phyloP scores from a whole-genome alignment of 2,113 vertebrate genomes.

The Girardinichthys multiradiatus region DNA sequence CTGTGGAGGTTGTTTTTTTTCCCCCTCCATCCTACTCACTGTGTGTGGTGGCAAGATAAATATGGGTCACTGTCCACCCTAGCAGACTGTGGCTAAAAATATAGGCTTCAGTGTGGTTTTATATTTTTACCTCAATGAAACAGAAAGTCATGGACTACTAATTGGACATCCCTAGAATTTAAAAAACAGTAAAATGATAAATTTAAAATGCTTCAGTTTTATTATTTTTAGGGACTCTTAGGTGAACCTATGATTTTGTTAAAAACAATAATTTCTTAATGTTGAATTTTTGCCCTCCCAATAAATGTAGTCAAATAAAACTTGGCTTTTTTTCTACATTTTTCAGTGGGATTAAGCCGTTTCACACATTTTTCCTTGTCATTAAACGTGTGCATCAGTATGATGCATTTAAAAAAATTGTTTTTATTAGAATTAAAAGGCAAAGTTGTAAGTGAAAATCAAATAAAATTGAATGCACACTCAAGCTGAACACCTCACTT shows the following conservation, averaged over 20 bases:
- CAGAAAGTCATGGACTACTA: not conserved
- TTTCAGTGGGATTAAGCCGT: not conserved
- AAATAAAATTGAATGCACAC: not conserved
- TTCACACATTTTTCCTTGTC: no score
- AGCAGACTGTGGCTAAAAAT: no score
- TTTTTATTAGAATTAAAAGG: not conserved
- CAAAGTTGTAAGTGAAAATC: constrained; percentile 1
- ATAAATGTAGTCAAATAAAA: not conserved
- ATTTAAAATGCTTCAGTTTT: no score
- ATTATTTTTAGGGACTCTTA: not conserved
- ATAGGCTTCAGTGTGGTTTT: not conserved
- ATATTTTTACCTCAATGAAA: no score
- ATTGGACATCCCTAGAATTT: no score
- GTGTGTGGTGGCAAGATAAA: no score
- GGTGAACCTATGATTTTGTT: not conserved
- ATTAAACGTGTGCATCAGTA: not conserved
- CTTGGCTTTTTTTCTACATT: not conserved
- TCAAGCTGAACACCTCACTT: not conserved
- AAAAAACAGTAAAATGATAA: no score
- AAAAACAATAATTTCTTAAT: not conserved
- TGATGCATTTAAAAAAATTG: not conserved
- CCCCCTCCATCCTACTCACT: no score
- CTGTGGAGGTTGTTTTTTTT: not conserved
- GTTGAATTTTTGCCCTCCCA: not conserved
- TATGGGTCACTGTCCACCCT: no score